Percentiles rank a stretch among this genome's conserved stretches.
phyloP scores from a whole-genome alignment of 2,888 invertebrate genomes.

The Orgyia antiqua region DNA sequence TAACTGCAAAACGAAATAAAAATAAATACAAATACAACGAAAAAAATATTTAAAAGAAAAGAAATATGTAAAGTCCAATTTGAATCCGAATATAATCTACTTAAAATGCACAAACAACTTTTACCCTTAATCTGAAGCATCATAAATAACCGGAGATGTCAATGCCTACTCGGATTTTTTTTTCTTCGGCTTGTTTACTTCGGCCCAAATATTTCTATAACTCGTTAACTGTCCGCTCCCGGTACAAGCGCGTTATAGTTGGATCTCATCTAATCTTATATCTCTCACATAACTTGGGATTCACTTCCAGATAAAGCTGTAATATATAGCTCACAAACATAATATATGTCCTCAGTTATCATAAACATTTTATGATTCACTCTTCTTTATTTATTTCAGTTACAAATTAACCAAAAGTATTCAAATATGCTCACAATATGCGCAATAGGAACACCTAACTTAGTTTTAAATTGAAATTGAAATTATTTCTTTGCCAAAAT shows the following conservation, averaged over 20 bases:
- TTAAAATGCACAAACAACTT: slow-evolving; percentile 1
- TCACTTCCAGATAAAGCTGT: slow-evolving; percentile 9
- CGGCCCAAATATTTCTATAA: slow-evolving; percentile 28
- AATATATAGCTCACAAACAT: slow-evolving; percentile 1
- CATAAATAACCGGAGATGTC: slow-evolving; percentile 24
- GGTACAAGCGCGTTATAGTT: slow-evolving; percentile 20
- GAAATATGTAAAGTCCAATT: background rate
- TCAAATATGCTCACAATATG: no score
- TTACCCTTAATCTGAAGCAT: slow-evolving; percentile 9
- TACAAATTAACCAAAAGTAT: no score
- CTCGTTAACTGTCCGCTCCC: slow-evolving; percentile 25
- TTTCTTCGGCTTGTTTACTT: slow-evolving; percentile 17
- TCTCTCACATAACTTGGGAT: slow-evolving; percentile 23
- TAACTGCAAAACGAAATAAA: no score
- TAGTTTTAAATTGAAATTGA: no score
- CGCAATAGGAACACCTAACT: no score
- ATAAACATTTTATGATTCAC: no score
- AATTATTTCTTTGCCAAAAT: no score
- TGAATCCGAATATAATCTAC: background rate
- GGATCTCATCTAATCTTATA: slow-evolving; percentile 26
- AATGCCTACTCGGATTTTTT: slow-evolving; percentile 18
- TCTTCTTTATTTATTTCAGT: no score
- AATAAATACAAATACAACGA: no score
- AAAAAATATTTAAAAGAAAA: no score
- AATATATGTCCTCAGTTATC: no score